Conservation (phyloP, 2,113 vertebrate genomes). For the Rallus limicola region DNA sequence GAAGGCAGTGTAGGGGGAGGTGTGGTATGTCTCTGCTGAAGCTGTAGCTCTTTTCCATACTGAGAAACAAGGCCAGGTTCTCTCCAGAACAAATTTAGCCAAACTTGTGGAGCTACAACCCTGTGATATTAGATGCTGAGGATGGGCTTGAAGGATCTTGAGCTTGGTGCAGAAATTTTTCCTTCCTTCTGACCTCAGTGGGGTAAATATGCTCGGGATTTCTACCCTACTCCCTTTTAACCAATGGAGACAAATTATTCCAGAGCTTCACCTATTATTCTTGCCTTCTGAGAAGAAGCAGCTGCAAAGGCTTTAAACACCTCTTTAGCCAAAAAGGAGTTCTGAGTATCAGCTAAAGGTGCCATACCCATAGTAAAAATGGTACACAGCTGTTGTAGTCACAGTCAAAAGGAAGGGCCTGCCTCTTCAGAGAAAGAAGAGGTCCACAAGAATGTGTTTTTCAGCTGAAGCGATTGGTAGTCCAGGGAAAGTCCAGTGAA, state of each 20-base stretch:
- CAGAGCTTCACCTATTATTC: background rate
- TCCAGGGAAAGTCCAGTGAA: background rate
- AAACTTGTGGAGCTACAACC: background rate
- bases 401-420: background rate
- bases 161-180: background rate
- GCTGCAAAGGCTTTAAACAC: background rate
- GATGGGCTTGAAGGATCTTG: background rate
- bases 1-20: no score
- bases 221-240: background rate
- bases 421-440: background rate
- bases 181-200: background rate
- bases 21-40: background rate
- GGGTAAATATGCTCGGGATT: background rate
- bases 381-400: background rate
- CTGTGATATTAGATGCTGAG: background rate
- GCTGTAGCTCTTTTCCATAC: background rate
- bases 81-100: background rate
- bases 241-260: background rate
- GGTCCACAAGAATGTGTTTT: background rate
- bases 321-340: background rate
- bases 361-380: background rate
- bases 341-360: background rate
- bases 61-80: background rate
- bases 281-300: background rate
- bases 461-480: background rate